Base-by-base conservation (phyloP, 2,888 invertebrate genomes). In the Hirtodrosophila cameraria region DNA sequence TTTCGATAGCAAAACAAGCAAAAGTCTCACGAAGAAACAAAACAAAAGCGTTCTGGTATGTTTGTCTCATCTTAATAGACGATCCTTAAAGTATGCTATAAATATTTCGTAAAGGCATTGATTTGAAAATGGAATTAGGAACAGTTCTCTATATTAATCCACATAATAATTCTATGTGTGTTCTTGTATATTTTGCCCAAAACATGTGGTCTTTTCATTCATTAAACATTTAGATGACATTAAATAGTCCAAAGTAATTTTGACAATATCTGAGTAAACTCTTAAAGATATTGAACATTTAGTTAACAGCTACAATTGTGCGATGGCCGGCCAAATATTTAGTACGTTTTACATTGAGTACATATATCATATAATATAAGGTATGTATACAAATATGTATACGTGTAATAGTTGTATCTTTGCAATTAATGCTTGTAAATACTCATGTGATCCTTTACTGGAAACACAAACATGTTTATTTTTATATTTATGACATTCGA, bases 281-380 rank as follows among this genome's bases (percentile, higher is more conserved):
- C 28, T 28, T 46, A 28, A 7, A 50, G 49, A 59, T 54, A 53
- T 31, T 59, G 13, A 69, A 65, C 48, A 52, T 35, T 35, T 20
- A 48, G 11, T 42, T 38, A 45, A 45, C 4, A 33, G 9, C 6
- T n/a, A 20, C 23, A 16, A 3, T 41, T n/a, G 23, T 6, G 11
- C 38, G 45, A 25, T 42, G 61, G 45, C 41, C 52, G 52, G 65
- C 48, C 31, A 28, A 20, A 36, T 15, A 45, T 7, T 27, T 27
- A 33, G 33, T 33, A 15, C 3, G 15, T 15, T 15, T 8, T 59
- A 60, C 1, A 60, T 41, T 60, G 18, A 18, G 23, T 43, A 36
- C 8, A 46, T 49, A 23, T 8, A 35, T 16, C 3, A 9, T 5
- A 23, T 23, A 23, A 23, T 7, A n/a, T n/a, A n/a, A n/a, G 1